These are phyloP conservation scores for Macrophya alboannulata DNA, from an alignment of 2,888 invertebrate species.

Conservation along the genomic window DNA sequence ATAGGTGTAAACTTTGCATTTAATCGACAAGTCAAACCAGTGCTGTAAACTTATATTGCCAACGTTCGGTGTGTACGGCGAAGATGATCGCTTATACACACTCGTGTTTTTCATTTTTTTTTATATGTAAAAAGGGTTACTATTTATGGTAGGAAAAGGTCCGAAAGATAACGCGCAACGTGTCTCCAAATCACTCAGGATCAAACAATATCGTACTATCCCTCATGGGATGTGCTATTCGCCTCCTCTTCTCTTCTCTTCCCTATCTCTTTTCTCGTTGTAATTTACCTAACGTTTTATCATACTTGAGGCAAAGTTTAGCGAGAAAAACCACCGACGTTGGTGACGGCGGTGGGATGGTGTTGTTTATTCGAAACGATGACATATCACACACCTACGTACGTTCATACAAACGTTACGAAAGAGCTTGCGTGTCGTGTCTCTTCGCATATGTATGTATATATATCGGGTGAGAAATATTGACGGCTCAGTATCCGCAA, in stretches of 20 bases:
- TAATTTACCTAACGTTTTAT: constrained; percentile 39
- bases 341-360: not conserved
- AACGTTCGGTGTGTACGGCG: constrained; percentile 62
- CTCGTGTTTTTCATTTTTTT: not conserved
- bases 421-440: constrained; percentile 8
- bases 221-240: not conserved
- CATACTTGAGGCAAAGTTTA: constrained; percentile 22
- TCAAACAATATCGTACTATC: not conserved
- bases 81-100: not conserved
- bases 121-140: not conserved
- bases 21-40: constrained; percentile 78
- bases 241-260: too few species aligned
- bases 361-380: constrained; percentile 45
- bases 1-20: constrained; percentile 75
- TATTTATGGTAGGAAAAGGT: not conserved
- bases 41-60: constrained; percentile 74
- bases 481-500: constrained; percentile 65
- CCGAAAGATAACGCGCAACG: not conserved
- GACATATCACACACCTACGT: constrained; percentile 11
- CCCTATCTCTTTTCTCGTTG: too few species aligned
- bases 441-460: too few species aligned
- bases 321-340: too few species aligned
- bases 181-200: constrained; percentile 28
- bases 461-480: constrained; percentile 61
- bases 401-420: not conserved